A percentile compares a stretch with the other conserved stretches of the same genome.
phyloP scores from a whole-genome alignment of 2,797 vertebrate genomes.

The Crax fasciolata region DNA sequence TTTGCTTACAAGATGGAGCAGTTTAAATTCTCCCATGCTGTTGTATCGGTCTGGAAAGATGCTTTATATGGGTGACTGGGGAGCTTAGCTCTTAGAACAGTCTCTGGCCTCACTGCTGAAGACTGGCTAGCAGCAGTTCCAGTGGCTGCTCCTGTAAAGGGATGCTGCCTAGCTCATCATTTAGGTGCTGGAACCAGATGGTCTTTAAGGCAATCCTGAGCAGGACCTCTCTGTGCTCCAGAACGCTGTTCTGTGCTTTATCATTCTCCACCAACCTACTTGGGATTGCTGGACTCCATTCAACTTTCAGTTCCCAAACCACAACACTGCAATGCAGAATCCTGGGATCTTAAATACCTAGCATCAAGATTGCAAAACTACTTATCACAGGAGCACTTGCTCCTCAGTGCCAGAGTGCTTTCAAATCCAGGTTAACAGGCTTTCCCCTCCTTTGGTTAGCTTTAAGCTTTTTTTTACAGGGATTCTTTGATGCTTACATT shows the following conservation, averaged over 20 bases:
- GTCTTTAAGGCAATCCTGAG: neutral
- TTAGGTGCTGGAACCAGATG: too few relatives aligned
- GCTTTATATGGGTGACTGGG: neutral
- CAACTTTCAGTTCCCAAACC: constrained; percentile 7
- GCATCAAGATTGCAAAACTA: neutral
- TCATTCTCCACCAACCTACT: neutral
- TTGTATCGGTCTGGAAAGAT: neutral
- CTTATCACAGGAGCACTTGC: constrained; percentile 15
- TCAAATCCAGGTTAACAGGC: constrained; percentile 55
- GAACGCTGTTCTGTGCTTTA: too few relatives aligned
- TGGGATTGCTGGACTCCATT: neutral
- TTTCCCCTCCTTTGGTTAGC: constrained; percentile 43
- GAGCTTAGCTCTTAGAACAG: neutral
- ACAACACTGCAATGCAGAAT: neutral
- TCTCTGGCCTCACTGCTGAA: neutral
- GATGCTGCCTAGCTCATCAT: neutral
- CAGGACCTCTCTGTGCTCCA: neutral
- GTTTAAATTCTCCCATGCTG: neutral
- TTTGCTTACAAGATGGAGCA: neutral
- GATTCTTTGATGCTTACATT: constrained; percentile 6
- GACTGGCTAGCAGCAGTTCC: neutral
- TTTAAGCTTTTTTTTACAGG: constrained; percentile 46
- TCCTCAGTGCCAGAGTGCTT: constrained; percentile 16
- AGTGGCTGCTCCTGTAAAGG: neutral
- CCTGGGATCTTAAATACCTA: neutral